Conservation (phyloP, 2,113 vertebrate species). For the Corythaeola cristata region DNA sequence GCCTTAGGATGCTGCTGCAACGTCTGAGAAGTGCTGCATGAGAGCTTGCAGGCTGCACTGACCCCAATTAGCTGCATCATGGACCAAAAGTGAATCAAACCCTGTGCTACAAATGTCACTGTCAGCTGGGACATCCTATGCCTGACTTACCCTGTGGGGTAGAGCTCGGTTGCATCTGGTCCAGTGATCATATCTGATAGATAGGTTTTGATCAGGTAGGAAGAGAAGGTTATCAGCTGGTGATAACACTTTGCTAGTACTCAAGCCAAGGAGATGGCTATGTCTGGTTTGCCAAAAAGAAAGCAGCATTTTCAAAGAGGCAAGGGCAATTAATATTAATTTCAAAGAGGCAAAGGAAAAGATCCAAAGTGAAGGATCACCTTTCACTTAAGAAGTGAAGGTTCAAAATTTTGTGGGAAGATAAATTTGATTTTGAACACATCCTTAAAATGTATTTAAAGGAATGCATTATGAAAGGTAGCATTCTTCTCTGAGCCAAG, state of each 20-base stretch:
- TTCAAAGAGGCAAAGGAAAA: background rate
- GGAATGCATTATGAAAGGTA: background rate
- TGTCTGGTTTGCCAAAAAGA: background rate
- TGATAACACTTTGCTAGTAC: background rate
- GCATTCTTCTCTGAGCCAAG: background rate
- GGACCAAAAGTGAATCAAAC: background rate
- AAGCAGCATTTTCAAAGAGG: background rate
- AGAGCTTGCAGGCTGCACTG: background rate
- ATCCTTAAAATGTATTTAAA: background rate
- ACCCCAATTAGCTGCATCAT: background rate
- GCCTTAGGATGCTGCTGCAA: background rate
- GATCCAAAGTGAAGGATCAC: background rate
- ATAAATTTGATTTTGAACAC: background rate
- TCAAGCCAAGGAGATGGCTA: background rate
- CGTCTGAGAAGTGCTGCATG: background rate
- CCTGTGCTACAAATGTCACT: background rate
- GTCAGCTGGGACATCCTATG: background rate
- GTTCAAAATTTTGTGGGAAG: background rate
- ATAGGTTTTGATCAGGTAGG: background rate
- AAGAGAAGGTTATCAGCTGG: background rate
- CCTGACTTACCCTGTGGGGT: background rate
- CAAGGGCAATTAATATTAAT: background rate
- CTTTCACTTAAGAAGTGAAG: background rate
- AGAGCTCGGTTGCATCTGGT: rapidly evolving
- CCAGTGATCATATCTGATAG: background rate